Evolutionary conservation across 1,140 invertebrate species (phyloP), one percentile per base, ranked within the genome.

Genomic region (Chlorops oryzae): DNA sequence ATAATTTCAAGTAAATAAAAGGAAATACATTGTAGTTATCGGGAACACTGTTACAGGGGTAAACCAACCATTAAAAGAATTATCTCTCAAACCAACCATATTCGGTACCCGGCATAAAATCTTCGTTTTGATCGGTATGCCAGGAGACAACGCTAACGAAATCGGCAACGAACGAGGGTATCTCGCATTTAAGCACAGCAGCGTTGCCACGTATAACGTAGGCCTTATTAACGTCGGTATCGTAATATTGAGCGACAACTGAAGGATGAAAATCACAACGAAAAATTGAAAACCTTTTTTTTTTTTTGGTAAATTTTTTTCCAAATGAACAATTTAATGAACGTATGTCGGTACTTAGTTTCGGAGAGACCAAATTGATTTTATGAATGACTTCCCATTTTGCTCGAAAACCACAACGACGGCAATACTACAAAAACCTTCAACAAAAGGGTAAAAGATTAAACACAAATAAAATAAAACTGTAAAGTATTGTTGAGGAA

Each of bases 201-300:
- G 90, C 86, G 74, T 95, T 94, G 43, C 91, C 91, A 68, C 86
- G 82, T 61, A 94, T 94, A 5, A 92, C 90, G 75, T 92, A 95
- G 56, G 92, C 91, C 73, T 94, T 92, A 76, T 90, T 88, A 59
- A 92, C 90, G 74, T 93, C 89, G 17, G 87, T 89, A 60, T 91
- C 86, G 75, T 92, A 93, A 65, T 84, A 81, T 73, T 93, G 90
- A 57, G 87, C 81, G 55, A 93, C 88, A 70, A 92, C 91, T 94
- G 44, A 21, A 39, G 22, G 24, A 52, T 55, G 18, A 28, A 18
- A 48, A 51, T 22, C 25, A 27, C 27, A 56, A 32, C 27, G n/a
- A 23, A 47, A 39, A 10, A 32, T 32, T 32, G 7, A 32, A 32
- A 32, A 32, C 27, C n/a, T 32, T n/a, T 32, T 9, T 32, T 32